A percentile compares a stretch with the other conserved stretches of the same genome.
phyloP scores from a whole-genome alignment of 2,113 vertebrate species.

The Cygnus buccinator region DNA sequence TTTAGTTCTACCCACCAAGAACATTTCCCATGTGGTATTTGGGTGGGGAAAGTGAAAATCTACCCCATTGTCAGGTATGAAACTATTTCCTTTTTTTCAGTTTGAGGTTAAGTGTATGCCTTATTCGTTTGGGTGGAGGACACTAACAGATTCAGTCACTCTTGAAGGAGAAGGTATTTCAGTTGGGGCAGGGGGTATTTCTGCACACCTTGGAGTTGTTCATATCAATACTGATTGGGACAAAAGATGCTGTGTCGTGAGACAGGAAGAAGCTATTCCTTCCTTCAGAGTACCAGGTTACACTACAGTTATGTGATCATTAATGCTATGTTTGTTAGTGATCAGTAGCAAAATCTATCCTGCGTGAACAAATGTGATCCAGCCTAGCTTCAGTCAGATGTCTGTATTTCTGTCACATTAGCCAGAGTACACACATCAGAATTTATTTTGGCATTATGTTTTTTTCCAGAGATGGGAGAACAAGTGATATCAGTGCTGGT shows the following conservation, averaged over 20 bases:
- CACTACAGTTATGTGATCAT: background rate
- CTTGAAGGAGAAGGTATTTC: background rate
- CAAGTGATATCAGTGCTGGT: background rate
- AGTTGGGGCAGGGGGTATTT: background rate
- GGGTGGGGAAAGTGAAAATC: conserved; percentile 51
- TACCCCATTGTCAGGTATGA: conserved; percentile 18
- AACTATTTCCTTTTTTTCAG: conserved; percentile 51
- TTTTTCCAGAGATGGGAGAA: background rate
- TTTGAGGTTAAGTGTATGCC: conserved; percentile 35
- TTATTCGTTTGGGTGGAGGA: conserved; percentile 12
- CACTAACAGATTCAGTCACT: background rate
- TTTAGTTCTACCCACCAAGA: background rate
- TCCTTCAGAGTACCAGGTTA: background rate
- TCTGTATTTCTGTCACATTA: background rate
- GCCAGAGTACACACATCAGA: background rate
- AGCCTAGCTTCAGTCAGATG: background rate
- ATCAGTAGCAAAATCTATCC: background rate
- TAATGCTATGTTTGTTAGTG: background rate
- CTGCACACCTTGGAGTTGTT: background rate
- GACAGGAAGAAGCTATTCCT: background rate
- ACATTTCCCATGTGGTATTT: conserved; percentile 31
- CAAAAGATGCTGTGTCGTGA: background rate
- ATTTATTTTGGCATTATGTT: background rate
- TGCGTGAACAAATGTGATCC: background rate
- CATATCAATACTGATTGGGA: background rate